phyloP scores from a whole-genome alignment of 2,888 invertebrate genomes.

The Eupithecia pulchellata region DNA sequence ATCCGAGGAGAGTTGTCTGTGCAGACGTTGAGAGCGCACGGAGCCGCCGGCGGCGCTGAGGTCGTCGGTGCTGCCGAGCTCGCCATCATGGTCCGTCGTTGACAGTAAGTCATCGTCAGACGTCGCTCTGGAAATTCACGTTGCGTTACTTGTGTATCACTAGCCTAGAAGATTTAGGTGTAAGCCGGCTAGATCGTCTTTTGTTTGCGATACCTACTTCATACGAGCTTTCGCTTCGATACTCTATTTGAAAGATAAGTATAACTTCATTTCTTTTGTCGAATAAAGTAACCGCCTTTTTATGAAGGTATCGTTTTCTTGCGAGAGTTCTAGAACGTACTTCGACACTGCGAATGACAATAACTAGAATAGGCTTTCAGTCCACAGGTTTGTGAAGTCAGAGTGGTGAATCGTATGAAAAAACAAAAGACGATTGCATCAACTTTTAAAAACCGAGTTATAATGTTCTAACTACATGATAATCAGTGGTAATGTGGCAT shows the following conservation, averaged over 20 bases:
- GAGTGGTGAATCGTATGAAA: not conserved
- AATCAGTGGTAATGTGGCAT: constrained; percentile 10
- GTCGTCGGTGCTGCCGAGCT: constrained; percentile 87
- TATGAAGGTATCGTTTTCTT: not conserved
- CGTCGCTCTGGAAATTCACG: constrained; percentile 85
- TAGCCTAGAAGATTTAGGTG: not conserved
- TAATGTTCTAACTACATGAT: constrained; percentile 10
- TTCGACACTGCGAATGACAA: not conserved
- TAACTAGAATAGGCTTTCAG: not conserved
- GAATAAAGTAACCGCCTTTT: not conserved
- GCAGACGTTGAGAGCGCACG: constrained; percentile 74
- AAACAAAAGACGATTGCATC: not conserved
- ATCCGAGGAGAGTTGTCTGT: constrained; percentile 81
- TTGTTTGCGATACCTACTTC: not conserved
- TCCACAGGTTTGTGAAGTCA: not conserved
- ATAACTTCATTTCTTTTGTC: not conserved
- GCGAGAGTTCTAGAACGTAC: not conserved
- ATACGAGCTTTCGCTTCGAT: not conserved
- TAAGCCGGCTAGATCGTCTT: not conserved
- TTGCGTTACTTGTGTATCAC: constrained; percentile 1
- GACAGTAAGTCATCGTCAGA: constrained; percentile 95
- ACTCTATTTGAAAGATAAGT: not conserved
- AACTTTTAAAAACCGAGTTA: not conserved
- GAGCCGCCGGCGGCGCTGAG: constrained; percentile 71
- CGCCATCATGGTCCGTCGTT: constrained; percentile 91